Evolutionary conservation across 1,140 invertebrate genomes (phyloP).

Genomic region (Macrobrachium rosenbergii): DNA sequence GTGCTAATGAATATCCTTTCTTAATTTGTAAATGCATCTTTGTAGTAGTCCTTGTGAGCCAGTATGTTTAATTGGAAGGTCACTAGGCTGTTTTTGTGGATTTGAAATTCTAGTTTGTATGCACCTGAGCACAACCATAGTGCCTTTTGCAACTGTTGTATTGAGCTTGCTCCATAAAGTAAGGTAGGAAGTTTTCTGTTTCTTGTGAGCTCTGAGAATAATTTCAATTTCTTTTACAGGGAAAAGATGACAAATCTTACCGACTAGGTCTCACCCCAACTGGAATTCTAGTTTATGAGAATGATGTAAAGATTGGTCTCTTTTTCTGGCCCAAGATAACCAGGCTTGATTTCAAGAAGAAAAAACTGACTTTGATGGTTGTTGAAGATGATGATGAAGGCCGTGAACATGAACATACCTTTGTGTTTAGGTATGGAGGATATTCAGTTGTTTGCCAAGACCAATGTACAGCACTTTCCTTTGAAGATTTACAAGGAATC

Average conservation of each 20-base stretch:
- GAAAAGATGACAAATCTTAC: slow-evolving; percentile 96
- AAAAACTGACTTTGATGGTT: slow-evolving; percentile 94
- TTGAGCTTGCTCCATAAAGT: too few relatives aligned
- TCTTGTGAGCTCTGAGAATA: not conserved
- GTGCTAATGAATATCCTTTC: too few relatives aligned
- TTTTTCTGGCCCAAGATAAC: slow-evolving; percentile 99
- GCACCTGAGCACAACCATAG: too few relatives aligned
- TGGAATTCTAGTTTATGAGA: slow-evolving; percentile 97
- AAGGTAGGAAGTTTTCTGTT: too few relatives aligned
- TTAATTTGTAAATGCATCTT: too few relatives aligned
- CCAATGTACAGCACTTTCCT: too few relatives aligned
- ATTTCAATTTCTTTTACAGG: slow-evolving; percentile 74
- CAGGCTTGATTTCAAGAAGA: slow-evolving; percentile 94
- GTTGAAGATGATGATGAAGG: slow-evolving; percentile 97
- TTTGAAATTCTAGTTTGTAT: too few relatives aligned
- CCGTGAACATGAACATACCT: slow-evolving; percentile 92
- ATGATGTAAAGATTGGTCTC: slow-evolving; percentile 93
- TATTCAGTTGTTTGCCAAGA: not conserved
- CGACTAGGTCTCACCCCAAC: slow-evolving; percentile 97
- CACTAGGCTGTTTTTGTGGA: too few relatives aligned
- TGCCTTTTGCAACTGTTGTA: too few relatives aligned
- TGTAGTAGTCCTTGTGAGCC: too few relatives aligned
- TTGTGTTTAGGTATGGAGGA: slow-evolving; percentile 80
- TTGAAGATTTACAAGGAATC: too few relatives aligned
- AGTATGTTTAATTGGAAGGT: too few relatives aligned